Evolutionary conservation across 2,888 invertebrate species (phyloP), one percentile per base, ranked within the genome.

Genomic region (Helleia helle): DNA sequence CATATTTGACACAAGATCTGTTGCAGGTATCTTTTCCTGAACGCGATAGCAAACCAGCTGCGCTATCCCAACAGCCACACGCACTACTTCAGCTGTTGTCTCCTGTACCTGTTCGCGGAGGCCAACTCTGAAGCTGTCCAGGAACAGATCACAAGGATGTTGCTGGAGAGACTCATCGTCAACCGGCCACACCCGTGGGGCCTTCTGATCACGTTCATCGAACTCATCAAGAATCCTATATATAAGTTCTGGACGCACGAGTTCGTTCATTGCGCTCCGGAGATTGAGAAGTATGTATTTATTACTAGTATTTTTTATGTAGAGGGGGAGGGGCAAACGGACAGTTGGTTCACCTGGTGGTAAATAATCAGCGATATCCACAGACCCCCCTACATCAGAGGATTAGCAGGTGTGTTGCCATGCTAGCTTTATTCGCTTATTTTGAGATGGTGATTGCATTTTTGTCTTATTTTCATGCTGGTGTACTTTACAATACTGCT

Each of bases 171-270:
- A 55, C 88, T 99, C 44, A 99, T 99, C 54, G 99, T 99, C 1
- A 98, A 99, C 79, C 88, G 99, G 36, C 99, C 99, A 3, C 99
- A 99, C 80, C 99, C 99, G 0, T 99, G 99, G 99, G 99, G 99
- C 8, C 86, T 99, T 31, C 87, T 99, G 25, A 97, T 99, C 52
- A 99, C 99, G 0, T 99, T 99, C 80, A 99, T 99, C 53, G 99
- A 99, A 72, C 89, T 99, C 47, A 99, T 99, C 63, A 98, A 99
- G 75, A 99, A 99, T 85, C 97, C 97, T 4, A 91, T 92, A 14
- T 99, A 98, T 87, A 97, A 97, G 75, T 99, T 99, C 83, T 99
- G 99, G 99, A 91, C 93, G 51, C 99, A 99, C 65, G 98, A 99
- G 65, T 99, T 99, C 83, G 99, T 99, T 1, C 97, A 97, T 66